Conservation (phyloP, 2,888 invertebrate genomes). For the Eupithecia exiguata region DNA sequence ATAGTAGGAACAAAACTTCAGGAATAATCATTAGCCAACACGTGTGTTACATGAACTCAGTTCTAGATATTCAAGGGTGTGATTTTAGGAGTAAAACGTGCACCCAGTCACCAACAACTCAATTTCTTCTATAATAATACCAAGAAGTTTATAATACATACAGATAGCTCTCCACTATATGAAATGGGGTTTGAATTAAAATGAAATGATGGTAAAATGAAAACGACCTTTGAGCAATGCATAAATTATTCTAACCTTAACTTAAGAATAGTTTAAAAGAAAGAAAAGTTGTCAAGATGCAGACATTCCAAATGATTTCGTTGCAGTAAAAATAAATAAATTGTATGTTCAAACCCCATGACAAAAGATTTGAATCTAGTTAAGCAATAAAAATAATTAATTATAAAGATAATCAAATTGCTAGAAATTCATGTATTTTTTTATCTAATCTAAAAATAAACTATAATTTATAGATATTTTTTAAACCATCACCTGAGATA, state of each 20-base stretch:
- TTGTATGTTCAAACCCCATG: slow-evolving; percentile 79
- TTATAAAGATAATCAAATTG: slow-evolving; percentile 19
- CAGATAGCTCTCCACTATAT: slow-evolving; percentile 79
- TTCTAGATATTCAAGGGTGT: slow-evolving; percentile 67
- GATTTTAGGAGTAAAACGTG: slow-evolving; percentile 79
- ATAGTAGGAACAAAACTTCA: slow-evolving; percentile 20
- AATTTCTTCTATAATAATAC: slow-evolving; percentile 44
- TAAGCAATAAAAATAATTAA: slow-evolving; percentile 55
- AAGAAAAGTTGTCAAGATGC: slow-evolving; percentile 84
- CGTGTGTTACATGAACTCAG: slow-evolving; percentile 58
- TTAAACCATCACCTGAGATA: slow-evolving; percentile 59
- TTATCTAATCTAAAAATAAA: slow-evolving; percentile 21
- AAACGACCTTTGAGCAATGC: slow-evolving; percentile 64
- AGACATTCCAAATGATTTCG: slow-evolving; percentile 79
- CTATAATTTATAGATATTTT: not conserved
- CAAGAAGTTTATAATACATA: slow-evolving; percentile 48
- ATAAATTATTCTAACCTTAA: slow-evolving; percentile 64
- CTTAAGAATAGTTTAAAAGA: slow-evolving; percentile 61
- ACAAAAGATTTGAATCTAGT: slow-evolving; percentile 69
- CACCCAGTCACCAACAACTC: slow-evolving; percentile 76
- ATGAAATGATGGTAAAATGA: slow-evolving; percentile 60
- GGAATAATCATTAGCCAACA: slow-evolving; percentile 18
- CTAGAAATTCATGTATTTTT: slow-evolving; percentile 30
- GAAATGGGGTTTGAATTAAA: slow-evolving; percentile 83
- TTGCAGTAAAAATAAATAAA: slow-evolving; percentile 71